Evolutionary conservation across 2,113 vertebrate genomes (phyloP).

Genomic region (Brevimyrus niger): DNA sequence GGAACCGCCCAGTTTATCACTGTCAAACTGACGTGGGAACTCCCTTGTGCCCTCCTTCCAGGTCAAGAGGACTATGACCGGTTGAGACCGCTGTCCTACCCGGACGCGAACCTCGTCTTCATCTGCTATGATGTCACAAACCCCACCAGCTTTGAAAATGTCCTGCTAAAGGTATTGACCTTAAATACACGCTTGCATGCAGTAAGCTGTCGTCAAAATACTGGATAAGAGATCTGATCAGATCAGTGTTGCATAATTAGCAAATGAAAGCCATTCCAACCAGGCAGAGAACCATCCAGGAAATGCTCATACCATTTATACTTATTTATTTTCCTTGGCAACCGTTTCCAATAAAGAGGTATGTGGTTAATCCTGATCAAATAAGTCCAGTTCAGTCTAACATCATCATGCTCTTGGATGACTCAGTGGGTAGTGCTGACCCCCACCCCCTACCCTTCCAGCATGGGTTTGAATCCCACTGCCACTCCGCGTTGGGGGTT

Average conservation of each 20-base stretch:
- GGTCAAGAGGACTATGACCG: conserved; percentile 72
- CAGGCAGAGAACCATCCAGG: background rate
- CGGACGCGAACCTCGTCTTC: conserved; percentile 61
- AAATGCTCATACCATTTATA: background rate
- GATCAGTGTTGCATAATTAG: background rate
- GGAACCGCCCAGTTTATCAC: background rate
- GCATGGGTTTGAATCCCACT: no score
- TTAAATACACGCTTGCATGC: background rate
- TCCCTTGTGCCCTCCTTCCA: conserved; percentile 37
- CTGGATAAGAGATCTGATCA: background rate
- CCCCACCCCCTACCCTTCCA: background rate
- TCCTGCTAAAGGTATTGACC: conserved; percentile 65
- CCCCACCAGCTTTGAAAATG: conserved; percentile 67
- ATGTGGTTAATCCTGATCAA: background rate
- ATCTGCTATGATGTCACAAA: conserved; percentile 76
- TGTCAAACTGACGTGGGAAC: background rate
- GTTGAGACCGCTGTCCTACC: conserved; percentile 70
- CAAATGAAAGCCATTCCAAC: background rate
- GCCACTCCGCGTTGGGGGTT: no score
- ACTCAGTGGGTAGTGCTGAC: background rate
- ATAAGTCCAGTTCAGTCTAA: background rate
- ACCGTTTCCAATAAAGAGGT: background rate
- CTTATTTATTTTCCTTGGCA: background rate
- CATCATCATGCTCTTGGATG: background rate
- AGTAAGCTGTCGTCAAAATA: background rate